Conservation (phyloP, 1,140 invertebrate species). For the Pogonomyrmex californicus region DNA sequence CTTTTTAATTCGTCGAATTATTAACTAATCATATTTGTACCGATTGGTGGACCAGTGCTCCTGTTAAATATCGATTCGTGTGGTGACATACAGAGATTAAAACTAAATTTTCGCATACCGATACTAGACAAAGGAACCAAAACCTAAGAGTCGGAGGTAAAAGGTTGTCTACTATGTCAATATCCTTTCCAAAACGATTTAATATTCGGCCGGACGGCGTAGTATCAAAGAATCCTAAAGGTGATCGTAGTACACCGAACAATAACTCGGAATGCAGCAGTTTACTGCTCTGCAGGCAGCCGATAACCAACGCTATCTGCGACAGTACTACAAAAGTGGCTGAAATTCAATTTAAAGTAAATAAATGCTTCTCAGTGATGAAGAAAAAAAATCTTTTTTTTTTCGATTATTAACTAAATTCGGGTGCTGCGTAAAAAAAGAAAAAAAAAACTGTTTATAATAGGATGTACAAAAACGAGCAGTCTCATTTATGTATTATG, state of each 20-base stretch:
- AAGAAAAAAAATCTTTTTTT: constrained; percentile 9
- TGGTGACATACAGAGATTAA: constrained; percentile 59
- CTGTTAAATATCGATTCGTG: constrained; percentile 40
- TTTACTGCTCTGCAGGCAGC: constrained; percentile 83
- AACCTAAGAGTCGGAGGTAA: constrained; percentile 86
- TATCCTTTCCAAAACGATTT: constrained; percentile 89
- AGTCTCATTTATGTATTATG: not conserved
- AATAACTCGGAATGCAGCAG: constrained; percentile 83
- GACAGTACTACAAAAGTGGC: constrained; percentile 82
- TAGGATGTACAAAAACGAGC: not conserved
- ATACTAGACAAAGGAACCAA: constrained; percentile 88
- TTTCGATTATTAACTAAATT: constrained; percentile 18
- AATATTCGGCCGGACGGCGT: constrained; percentile 89
- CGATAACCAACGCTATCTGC: constrained; percentile 82
- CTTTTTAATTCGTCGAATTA: not conserved
- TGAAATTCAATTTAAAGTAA: constrained; percentile 82
- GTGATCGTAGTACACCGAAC: constrained; percentile 86
- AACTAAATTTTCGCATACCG: constrained; percentile 88
- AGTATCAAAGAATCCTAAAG: constrained; percentile 89
- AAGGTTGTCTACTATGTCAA: constrained; percentile 86
- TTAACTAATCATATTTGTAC: constrained; percentile 69
- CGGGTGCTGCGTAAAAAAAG: not conserved
- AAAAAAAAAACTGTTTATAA: not conserved
- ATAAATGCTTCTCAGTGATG: constrained; percentile 48
- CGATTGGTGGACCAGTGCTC: constrained; percentile 76